A percentile compares a stretch with the other conserved stretches of the same genome.
Evolutionary conservation across 2,888 invertebrate genomes (phyloP).

Genomic region (Carterocephalus palaemon): DNA sequence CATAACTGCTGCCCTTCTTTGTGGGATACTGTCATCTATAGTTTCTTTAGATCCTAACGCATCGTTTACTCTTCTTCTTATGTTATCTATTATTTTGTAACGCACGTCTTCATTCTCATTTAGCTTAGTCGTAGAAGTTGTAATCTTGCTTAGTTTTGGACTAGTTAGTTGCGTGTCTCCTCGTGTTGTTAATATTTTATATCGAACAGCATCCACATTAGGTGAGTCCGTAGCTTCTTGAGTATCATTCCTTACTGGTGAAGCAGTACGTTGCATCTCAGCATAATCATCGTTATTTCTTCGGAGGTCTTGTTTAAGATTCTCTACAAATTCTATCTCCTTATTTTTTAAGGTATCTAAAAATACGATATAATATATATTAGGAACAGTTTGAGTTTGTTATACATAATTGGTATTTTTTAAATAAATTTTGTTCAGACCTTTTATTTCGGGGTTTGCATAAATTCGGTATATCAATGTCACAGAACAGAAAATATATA

Average conservation of each 20-base stretch:
- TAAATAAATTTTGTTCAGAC: too few species aligned
- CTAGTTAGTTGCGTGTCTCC: background rate
- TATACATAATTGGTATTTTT: too few species aligned
- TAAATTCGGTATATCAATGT: constrained; percentile 2
- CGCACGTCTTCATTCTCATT: constrained; percentile 1
- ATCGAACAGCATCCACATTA: background rate
- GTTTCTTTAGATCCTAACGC: constrained; percentile 3
- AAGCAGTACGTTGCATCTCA: constrained; percentile 19
- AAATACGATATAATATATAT: background rate
- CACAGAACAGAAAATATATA: background rate
- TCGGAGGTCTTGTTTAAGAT: constrained; percentile 41
- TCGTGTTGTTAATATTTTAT: background rate
- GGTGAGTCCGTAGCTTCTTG: background rate
- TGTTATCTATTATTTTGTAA: constrained; percentile 8
- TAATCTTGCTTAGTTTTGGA: too few species aligned
- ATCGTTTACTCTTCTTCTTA: constrained; percentile 15
- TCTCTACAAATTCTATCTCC: constrained; percentile 35
- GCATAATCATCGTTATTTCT: constrained; percentile 53
- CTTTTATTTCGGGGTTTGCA: constrained; percentile 3
- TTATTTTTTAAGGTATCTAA: constrained; percentile 11
- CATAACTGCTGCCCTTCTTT: background rate
- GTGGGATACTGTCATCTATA: background rate
- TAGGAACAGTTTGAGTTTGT: too few species aligned
- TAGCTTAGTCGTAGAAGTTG: background rate
- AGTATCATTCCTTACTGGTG: background rate